phyloP scores from a whole-genome alignment of 1,140 invertebrate genomes.

The Aphidius ervi region DNA sequence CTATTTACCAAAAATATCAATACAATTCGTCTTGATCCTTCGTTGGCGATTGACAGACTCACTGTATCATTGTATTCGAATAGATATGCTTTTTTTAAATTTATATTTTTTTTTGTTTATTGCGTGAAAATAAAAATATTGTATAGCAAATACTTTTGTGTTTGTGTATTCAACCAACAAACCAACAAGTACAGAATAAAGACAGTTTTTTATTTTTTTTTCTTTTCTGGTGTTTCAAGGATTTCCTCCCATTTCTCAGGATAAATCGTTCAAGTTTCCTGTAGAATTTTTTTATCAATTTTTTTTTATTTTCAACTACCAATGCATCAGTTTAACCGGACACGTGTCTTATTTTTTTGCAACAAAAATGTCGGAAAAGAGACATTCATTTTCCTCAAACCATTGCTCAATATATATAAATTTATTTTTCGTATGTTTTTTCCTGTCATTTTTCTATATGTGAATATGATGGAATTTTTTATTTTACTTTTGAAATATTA shows the following conservation, averaged over 20 bases:
- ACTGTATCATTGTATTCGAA: too few species aligned
- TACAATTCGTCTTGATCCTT: neutral
- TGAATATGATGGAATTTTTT: neutral
- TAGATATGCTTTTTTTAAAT: too few species aligned
- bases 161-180: neutral
- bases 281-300: constrained; percentile 3
- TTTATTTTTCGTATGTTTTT: constrained; percentile 7
- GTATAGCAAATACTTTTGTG: too few species aligned
- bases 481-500: neutral
- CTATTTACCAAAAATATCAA: neutral
- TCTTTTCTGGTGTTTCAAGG: neutral
- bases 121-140: too few species aligned
- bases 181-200: neutral
- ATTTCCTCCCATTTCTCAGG: constrained; percentile 1
- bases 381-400: constrained; percentile 9
- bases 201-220: neutral
- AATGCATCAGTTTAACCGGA: constrained; percentile 17
- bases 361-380: constrained; percentile 10
- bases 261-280: constrained; percentile 5
- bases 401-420: neutral
- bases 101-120: too few species aligned
- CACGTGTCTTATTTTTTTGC: constrained; percentile 12
- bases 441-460: constrained; percentile 10
- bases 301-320: neutral
- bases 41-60: too few species aligned